These are phyloP conservation scores for Paracanthobrama guichenoti DNA, from an alignment of 2,113 vertebrate species.

Conservation along the genomic window DNA sequence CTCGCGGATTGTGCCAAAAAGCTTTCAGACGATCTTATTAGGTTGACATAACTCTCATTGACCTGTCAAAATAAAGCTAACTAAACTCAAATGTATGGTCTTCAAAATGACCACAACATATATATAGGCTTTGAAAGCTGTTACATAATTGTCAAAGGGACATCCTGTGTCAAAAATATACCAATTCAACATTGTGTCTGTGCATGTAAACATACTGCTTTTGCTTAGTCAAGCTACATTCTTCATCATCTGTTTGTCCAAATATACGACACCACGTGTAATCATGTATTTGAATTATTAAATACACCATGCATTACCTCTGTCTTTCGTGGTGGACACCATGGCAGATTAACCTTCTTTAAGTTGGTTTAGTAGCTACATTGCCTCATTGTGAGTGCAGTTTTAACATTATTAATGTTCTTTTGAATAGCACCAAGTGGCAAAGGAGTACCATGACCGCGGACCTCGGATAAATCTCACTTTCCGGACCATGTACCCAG, in stretches of 20 bases:
- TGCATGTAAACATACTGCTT: not conserved
- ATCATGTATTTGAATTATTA: not conserved
- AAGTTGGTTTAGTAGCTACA: conserved; percentile 1
- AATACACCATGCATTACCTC: not conserved
- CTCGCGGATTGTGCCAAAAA: conserved; percentile 33
- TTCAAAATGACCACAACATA: conserved; percentile 45
- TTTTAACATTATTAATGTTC: conserved; percentile 35
- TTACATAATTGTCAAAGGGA: conserved; percentile 26
- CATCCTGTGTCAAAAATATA: not conserved
- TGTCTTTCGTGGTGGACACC: not conserved
- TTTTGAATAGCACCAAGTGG: conserved; percentile 85
- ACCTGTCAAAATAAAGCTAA: conserved; percentile 31
- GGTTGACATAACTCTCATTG: conserved; percentile 39
- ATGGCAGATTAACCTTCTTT: not conserved
- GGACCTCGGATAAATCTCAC: conserved; percentile 90
- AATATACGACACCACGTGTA: not conserved
- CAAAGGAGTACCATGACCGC: conserved; percentile 93
- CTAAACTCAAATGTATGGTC: conserved; percentile 8
- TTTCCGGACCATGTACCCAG: conserved; percentile 85
- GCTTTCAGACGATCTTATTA: conserved; percentile 28
- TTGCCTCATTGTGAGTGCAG: not conserved
- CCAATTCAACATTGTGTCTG: not conserved
- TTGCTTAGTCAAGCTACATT: not conserved
- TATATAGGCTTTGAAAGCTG: not conserved
- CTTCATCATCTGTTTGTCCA: not conserved